These are phyloP conservation scores for Atrichornis clamosus DNA, from an alignment of 2,113 vertebrate genomes.

Conservation along the genomic window DNA sequence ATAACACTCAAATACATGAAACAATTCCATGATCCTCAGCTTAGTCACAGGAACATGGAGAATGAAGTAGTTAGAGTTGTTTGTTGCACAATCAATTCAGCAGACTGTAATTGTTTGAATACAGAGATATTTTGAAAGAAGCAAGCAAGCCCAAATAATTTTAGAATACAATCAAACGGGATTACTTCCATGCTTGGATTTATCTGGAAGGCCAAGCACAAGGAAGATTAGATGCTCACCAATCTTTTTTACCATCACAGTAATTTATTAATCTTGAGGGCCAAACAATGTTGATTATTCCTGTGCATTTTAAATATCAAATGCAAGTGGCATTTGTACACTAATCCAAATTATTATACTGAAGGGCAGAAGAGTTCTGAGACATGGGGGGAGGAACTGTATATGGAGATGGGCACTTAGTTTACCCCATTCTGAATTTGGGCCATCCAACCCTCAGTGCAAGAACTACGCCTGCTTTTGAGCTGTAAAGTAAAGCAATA, in stretches of 20 bases:
- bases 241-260: not conserved
- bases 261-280: not conserved
- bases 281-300: not conserved
- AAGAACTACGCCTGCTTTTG: not conserved
- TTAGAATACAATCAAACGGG: not conserved
- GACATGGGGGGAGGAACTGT: not conserved
- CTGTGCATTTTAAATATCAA: not conserved
- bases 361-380: not conserved
- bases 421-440: not conserved
- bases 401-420: not conserved
- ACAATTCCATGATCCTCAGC: not conserved
- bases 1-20: not conserved
- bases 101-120: not conserved
- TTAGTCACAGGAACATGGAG: not conserved
- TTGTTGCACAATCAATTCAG: not conserved
- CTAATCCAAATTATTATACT: not conserved
- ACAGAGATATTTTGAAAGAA: not conserved
- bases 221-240: not conserved
- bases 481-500: not conserved
- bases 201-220: conserved; percentile 5
- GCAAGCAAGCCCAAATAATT: not conserved
- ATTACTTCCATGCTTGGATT: conserved; percentile 34
- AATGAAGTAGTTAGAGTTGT: not conserved
- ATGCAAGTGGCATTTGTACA: not conserved
- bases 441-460: not conserved